These are phyloP conservation scores for Aphelocoma coerulescens DNA, from an alignment of 2,113 vertebrate genomes.

Conservation along the genomic window DNA sequence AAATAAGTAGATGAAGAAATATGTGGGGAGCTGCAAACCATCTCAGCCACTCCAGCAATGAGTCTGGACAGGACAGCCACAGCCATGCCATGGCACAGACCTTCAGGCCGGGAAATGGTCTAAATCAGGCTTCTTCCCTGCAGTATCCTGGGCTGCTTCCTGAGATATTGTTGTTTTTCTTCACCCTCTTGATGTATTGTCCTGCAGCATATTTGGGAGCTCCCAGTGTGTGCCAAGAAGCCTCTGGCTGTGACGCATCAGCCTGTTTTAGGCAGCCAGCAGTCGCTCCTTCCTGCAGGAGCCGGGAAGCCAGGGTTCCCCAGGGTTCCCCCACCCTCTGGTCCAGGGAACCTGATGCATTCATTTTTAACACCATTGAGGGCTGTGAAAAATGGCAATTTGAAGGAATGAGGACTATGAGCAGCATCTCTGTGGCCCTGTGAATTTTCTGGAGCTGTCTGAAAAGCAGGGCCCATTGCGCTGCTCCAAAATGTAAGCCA, in stretches of 20 bases:
- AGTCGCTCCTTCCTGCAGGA: neutral
- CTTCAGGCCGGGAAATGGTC: conserved; percentile 3
- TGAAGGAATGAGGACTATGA: neutral
- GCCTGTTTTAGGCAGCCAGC: neutral
- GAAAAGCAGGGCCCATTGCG: fast-evolving
- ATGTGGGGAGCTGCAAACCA: fast-evolving
- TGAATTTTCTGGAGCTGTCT: neutral
- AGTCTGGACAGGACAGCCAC: neutral
- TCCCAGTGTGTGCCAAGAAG: neutral
- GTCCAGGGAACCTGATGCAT: neutral
- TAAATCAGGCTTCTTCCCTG: conserved; percentile 1
- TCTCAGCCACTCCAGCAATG: neutral
- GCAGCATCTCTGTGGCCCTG: neutral
- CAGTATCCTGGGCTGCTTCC: conserved; percentile 14
- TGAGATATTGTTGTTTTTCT: conserved; percentile 12
- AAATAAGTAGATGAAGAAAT: neutral
- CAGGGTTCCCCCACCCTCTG: neutral
- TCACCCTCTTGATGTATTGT: conserved; percentile 14
- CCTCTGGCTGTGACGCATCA: neutral
- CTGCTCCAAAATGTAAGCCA: neutral
- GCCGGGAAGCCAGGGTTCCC: neutral
- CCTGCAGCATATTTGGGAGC: neutral
- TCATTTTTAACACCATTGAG: fast-evolving
- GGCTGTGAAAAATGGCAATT: neutral
- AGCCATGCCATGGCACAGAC: neutral